These are phyloP conservation scores for Pogonocherus hispidulus DNA, from an alignment of 2,888 invertebrate genomes.

Conservation along the genomic window DNA sequence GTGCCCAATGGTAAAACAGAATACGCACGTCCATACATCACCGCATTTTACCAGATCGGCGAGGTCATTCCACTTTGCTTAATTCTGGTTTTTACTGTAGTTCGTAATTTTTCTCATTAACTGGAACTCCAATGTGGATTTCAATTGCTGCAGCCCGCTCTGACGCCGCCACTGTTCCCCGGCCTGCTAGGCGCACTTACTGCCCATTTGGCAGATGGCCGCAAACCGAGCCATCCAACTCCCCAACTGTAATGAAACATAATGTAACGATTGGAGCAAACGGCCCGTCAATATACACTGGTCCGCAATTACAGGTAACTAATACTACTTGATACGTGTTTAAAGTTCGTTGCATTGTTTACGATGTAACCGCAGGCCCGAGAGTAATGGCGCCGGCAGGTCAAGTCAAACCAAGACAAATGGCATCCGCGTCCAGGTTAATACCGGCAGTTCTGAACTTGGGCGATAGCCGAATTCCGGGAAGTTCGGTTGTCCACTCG, in stretches of 20 bases:
- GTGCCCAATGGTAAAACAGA: too few relatives aligned
- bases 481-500: constrained; percentile 55
- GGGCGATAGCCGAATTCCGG: constrained; percentile 66
- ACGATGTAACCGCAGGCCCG: constrained; percentile 67
- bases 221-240: constrained; percentile 60
- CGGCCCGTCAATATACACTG: constrained; percentile 64
- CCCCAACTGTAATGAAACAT: constrained; percentile 63
- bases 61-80: too few relatives aligned
- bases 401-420: constrained; percentile 69
- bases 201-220: constrained; percentile 52
- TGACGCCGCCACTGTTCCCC: too few relatives aligned
- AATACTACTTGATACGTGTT: constrained; percentile 67
- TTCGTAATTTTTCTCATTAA: too few relatives aligned
- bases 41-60: too few relatives aligned
- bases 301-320: constrained; percentile 67
- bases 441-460: constrained; percentile 67
- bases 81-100: too few relatives aligned
- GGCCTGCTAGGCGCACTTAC: too few relatives aligned
- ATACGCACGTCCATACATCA: too few relatives aligned
- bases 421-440: constrained; percentile 68
- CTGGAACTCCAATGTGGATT: too few relatives aligned
- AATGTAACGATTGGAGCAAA: constrained; percentile 67
- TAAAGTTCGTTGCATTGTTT: constrained; percentile 69
- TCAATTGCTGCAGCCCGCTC: too few relatives aligned
- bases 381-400: constrained; percentile 66